These are phyloP conservation scores for Scomber scombrus DNA, from an alignment of 2,113 vertebrate species.

Conservation along the genomic window DNA sequence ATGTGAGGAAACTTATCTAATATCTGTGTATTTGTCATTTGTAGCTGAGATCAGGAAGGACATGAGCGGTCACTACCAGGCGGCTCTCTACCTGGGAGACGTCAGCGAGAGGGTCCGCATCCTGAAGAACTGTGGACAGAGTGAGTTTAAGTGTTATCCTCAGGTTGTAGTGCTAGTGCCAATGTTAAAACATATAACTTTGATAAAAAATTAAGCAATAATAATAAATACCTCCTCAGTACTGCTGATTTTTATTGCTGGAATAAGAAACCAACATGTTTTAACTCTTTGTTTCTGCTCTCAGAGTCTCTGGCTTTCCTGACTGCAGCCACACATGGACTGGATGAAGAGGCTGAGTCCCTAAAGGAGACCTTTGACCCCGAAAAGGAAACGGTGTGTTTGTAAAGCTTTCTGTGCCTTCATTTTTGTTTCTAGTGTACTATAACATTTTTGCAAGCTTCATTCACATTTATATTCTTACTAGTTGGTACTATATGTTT, in stretches of 20 bases:
- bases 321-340: slow-evolving; percentile 95
- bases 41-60: slow-evolving; percentile 98
- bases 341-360: slow-evolving; percentile 95
- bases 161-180: no score
- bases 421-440: neutral
- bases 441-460: neutral
- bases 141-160: slow-evolving; percentile 80
- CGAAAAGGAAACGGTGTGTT: slow-evolving; percentile 93
- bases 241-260: neutral
- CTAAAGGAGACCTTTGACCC: slow-evolving; percentile 95
- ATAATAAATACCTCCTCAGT: neutral
- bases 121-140: slow-evolving; percentile 97
- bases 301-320: slow-evolving; percentile 97
- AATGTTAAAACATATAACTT: neutral
- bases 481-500: no score
- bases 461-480: neutral
- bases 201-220: neutral
- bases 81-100: slow-evolving; percentile 94
- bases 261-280: neutral
- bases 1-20: slow-evolving; percentile 32
- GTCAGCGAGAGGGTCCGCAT: slow-evolving; percentile 96
- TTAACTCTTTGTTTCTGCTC: slow-evolving; percentile 10
- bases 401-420: neutral
- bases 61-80: slow-evolving; percentile 99
- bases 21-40: neutral